phyloP scores from a whole-genome alignment of 2,888 invertebrate genomes.

The Bimastos eiseni region DNA sequence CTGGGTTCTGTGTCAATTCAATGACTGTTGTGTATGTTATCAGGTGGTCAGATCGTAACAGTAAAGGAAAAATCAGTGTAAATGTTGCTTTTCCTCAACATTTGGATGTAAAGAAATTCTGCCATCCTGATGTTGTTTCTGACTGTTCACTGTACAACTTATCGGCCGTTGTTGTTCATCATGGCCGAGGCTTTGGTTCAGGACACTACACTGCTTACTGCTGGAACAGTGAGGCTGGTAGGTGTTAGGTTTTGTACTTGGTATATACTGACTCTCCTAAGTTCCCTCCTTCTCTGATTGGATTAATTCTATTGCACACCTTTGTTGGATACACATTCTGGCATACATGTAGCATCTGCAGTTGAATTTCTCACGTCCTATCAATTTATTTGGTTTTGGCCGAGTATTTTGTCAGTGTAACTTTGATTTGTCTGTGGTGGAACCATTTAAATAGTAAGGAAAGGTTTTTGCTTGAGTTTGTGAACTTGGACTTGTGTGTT shows the following conservation, averaged over 20 bases:
- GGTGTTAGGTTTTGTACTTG: slow-evolving; percentile 25
- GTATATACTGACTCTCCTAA: too few species aligned
- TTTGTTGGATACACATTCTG: not conserved
- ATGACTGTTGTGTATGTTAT: slow-evolving; percentile 10
- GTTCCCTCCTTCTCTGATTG: not conserved
- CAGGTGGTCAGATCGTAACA: slow-evolving; percentile 58
- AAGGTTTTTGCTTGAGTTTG: not conserved
- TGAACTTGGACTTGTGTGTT: not conserved
- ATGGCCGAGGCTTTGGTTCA: slow-evolving; percentile 60
- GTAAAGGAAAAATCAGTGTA: slow-evolving; percentile 58
- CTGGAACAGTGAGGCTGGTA: slow-evolving; percentile 57
- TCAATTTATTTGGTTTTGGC: not conserved
- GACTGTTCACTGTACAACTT: slow-evolving; percentile 49
- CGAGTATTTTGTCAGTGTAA: not conserved
- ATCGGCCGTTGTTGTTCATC: slow-evolving; percentile 59
- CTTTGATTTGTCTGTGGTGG: not conserved
- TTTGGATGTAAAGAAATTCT: slow-evolving; percentile 56
- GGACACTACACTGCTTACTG: slow-evolving; percentile 61
- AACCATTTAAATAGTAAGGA: not conserved
- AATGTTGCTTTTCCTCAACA: slow-evolving; percentile 56
- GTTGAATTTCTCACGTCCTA: not conserved
- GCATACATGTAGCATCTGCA: not conserved
- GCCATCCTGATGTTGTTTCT: slow-evolving; percentile 39
- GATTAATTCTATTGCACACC: not conserved
- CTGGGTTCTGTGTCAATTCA: not conserved